Percentiles rank a stretch among this genome's conserved stretches.
Evolutionary conservation across 2,888 invertebrate species (phyloP).

Genomic region (Diarsia rubi): DNA sequence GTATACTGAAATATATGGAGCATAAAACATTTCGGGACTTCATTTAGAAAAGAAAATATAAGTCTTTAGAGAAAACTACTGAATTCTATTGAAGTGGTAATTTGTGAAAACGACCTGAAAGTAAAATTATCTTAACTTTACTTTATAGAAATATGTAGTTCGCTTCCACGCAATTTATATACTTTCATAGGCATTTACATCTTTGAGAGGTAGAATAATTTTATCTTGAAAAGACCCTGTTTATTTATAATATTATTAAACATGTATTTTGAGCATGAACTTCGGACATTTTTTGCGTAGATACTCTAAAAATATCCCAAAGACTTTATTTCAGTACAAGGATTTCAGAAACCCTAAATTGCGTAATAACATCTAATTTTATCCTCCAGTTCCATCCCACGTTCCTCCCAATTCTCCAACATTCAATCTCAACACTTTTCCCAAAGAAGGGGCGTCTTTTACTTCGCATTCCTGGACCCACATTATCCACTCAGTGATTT

Average conservation of each 20-base stretch:
- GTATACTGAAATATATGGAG: conserved; percentile 4
- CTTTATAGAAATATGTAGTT: conserved; percentile 4
- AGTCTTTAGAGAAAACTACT: conserved; percentile 4
- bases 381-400: conserved; percentile 24
- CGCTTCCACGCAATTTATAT: not conserved
- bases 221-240: not conserved
- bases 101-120: conserved; percentile 16
- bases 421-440: conserved; percentile 55
- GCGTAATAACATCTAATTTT: conserved; percentile 46
- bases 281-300: not conserved
- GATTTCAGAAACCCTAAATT: conserved; percentile 8
- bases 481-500: conserved; percentile 66
- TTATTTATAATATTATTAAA: not conserved
- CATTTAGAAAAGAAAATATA: conserved; percentile 26
- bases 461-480: conserved; percentile 53
- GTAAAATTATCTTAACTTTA: conserved; percentile 6
- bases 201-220: not conserved
- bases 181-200: not conserved
- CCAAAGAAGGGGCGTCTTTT: conserved; percentile 47
- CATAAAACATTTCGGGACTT: conserved; percentile 22
- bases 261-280: not conserved
- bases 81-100: conserved; percentile 21
- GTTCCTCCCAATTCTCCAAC: conserved; percentile 15
- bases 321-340: not conserved
- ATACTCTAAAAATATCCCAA: not conserved